Evolutionary conservation across 2,888 invertebrate species (phyloP), one percentile per base, ranked within the genome.

Genomic region (Itoplectis maculator): DNA sequence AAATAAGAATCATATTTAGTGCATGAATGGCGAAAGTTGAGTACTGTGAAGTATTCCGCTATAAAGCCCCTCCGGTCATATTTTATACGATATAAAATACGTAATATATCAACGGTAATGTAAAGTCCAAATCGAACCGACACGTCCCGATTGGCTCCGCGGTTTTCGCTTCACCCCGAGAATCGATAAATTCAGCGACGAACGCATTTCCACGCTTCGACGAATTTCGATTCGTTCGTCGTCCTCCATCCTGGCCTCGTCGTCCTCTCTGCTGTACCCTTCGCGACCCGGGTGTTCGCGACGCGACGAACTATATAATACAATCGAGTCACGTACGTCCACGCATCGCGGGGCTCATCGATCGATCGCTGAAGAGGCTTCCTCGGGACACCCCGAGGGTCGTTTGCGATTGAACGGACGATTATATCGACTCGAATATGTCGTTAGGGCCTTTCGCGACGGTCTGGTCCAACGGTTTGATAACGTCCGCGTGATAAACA

Each of bases 281-380:
- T 18, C 49, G 4, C 11, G 51, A 18, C 20, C 54, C 40, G 37
- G 42, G 59, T 40, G 56, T 11, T 68, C 59, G 47, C 59, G 40
- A 76, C 68, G 35, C 47, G 15, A 37, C 18, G 6, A 40, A 23
- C 51, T 40, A 61, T 69, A 76, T 76, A 59, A 66, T 69, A 61
- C 68, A 76, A 76, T 68, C 76, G 35, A 35, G 59, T 76, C 76
- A 76, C 68, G 76, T 76, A 76, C 76, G 37, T 68, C 49, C 59
- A 68, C 75, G 76, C 49, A 76, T 76, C 76, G 68, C 15, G 66
- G n/a, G n/a, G 56, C 47, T 59, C 76, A 61, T 68, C 20, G 76
- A 65, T 66, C 54, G 66, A 75, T 29, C 54, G 47, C 56, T 35
- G 49, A 37, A 59, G 68, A 76, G n/a, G 66, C 40, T 47, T 68